Evolutionary conservation across 2,888 invertebrate species (phyloP).

Genomic region (Sphaerophoria rueppellii): DNA sequence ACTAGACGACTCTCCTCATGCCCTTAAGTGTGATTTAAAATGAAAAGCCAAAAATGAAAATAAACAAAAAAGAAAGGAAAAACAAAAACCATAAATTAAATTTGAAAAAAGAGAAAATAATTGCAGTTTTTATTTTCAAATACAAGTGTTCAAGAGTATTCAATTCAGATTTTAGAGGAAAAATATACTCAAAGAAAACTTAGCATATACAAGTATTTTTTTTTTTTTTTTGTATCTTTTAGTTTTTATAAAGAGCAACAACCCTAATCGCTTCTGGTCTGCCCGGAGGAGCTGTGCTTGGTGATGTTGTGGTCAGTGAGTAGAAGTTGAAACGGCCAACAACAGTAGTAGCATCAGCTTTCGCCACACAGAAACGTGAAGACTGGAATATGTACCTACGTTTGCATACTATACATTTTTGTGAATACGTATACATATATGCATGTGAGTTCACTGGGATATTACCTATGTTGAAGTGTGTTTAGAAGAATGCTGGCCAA

Average conservation of each 20-base stretch:
- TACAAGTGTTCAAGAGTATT: constrained; percentile 38
- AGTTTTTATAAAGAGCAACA: constrained; percentile 68
- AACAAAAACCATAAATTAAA: constrained; percentile 64
- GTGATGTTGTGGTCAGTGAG: constrained; percentile 52
- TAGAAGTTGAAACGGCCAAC: constrained; percentile 35
- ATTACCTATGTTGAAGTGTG: constrained; percentile 19
- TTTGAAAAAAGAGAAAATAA: constrained; percentile 32
- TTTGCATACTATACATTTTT: not conserved
- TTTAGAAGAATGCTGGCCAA: constrained; percentile 42
- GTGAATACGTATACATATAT: not conserved
- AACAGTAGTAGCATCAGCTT: constrained; percentile 58
- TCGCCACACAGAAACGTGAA: constrained; percentile 59
- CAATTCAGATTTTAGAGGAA: constrained; percentile 61
- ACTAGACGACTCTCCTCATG: not conserved
- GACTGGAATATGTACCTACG: constrained; percentile 16
- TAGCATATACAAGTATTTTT: constrained; percentile 22
- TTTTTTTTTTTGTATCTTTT: too few relatives aligned
- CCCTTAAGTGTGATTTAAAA: constrained; percentile 35
- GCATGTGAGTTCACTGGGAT: not conserved
- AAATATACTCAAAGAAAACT: constrained; percentile 47
- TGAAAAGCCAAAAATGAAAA: constrained; percentile 30
- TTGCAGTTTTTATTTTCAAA: constrained; percentile 43
- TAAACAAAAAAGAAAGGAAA: constrained; percentile 50
- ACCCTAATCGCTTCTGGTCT: constrained; percentile 57
- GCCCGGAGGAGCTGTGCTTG: constrained; percentile 43